Percentiles rank a stretch among this genome's conserved stretches.
These are phyloP conservation scores for Formica aserva DNA, from an alignment of 2,888 invertebrate genomes.

Conservation along the genomic window DNA sequence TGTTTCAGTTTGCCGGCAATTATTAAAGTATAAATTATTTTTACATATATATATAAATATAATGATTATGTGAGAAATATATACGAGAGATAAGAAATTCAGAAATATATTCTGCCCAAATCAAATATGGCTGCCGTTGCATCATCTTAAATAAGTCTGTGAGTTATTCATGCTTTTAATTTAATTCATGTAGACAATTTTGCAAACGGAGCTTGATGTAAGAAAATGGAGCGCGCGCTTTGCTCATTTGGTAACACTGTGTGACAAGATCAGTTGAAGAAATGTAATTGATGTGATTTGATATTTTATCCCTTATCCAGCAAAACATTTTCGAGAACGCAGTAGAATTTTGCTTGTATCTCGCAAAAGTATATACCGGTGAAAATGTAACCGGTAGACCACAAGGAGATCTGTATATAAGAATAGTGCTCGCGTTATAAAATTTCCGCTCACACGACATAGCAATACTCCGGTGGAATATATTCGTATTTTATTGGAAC, in stretches of 20 bases:
- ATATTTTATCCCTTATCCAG: not conserved
- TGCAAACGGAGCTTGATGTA: no score
- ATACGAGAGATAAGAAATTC: no score
- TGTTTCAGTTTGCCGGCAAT: no score
- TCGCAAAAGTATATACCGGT: not conserved
- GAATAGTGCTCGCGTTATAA: slow-evolving; percentile 21
- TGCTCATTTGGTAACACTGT: not conserved
- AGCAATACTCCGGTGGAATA: slow-evolving; percentile 57
- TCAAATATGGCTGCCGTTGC: no score
- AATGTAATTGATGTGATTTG: no score
- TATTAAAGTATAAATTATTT: no score
- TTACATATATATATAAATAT: no score
- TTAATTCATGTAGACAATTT: no score
- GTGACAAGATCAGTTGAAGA: not conserved
- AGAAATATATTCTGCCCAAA: no score
- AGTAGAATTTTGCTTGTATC: not conserved
- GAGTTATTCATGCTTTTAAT: no score
- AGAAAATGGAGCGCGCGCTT: not conserved
- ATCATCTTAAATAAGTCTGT: no score
- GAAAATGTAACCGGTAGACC: not conserved
- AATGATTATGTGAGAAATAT: no score
- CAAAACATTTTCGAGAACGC: not conserved
- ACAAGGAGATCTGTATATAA: not conserved
- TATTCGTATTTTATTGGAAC: slow-evolving; percentile 60
- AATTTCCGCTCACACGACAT: slow-evolving; percentile 41